Percentiles rank a stretch among this genome's conserved stretches.
Evolutionary conservation across 2,888 invertebrate species (phyloP).

Genomic region (Drosophila prolongata): DNA sequence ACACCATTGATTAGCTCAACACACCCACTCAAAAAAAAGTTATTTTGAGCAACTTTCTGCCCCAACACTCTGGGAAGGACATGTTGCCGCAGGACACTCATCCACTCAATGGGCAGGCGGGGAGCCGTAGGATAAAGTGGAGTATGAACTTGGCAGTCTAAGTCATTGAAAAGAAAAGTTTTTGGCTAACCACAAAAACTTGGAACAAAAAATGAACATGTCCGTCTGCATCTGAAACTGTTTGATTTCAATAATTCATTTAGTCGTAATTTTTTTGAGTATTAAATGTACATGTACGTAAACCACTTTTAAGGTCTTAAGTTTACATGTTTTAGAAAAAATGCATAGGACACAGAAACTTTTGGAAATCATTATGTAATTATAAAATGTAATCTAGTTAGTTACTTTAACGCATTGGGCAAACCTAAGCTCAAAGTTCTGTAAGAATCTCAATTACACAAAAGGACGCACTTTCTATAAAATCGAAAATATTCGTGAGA

Average conservation of each 20-base stretch:
- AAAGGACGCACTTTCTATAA: background rate
- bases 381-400: too few species aligned
- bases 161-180: constrained; percentile 64
- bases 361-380: too few species aligned
- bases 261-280: too few species aligned
- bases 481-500: constrained; percentile 18
- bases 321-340: too few species aligned
- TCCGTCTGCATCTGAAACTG: constrained; percentile 45
- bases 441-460: background rate
- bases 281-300: too few species aligned
- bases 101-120: constrained; percentile 22
- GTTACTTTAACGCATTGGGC: too few species aligned
- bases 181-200: constrained; percentile 35
- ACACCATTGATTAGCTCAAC: constrained; percentile 72
- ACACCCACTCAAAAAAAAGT: constrained; percentile 44
- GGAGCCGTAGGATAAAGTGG: constrained; percentile 21
- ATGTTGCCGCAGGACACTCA: constrained; percentile 52
- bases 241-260: constrained; percentile 28
- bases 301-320: too few species aligned
- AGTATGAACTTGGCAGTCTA: constrained; percentile 62
- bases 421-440: too few species aligned
- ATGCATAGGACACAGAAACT: too few species aligned
- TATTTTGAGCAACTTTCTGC: constrained; percentile 64
- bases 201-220: constrained; percentile 35
- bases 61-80: constrained; percentile 60